Base-by-base conservation (phyloP, 2,113 vertebrate genomes). In the Ciconia boyciana region DNA sequence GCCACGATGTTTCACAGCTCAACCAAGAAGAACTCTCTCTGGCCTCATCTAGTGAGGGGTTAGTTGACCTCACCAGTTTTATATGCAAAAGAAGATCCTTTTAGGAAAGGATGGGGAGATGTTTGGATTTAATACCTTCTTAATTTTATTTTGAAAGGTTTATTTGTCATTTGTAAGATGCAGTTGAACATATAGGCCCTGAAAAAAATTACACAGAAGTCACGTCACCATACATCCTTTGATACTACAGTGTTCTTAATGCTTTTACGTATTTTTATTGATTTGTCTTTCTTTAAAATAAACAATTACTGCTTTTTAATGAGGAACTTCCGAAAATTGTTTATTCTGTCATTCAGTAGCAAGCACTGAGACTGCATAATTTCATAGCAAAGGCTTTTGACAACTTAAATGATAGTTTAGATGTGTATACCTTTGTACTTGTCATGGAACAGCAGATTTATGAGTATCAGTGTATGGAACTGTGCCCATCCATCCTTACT, bases 321-420 rank as follows among this genome's bases (percentile, higher is more conserved):
- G 39, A 96, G 78, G 32, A 91, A 81, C 13, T 93, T 96, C 19
- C 29, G 18, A 83, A 65, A 94, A 36, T 36, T 66, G 14, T 79
- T 93, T 64, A 43, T 77, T 93, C 66, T 70, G 66, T 65, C 12
- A 72, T 8, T 95, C 57, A 68, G 34, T 9, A 82, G 28, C 57
- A 44, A 72, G 71, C 74, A 55, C 75, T 61, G 75, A 91, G 32
- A 60, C 65, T 52, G 11, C 43, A 9, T 29, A 41, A 91, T 69
- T 94, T 90, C 36, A 82, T 20, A n/a, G 62, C 8, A 32, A 49
- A 82, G 18, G 14, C 48, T 94, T 97, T 57, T 82, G 66, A 90
- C 65, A 96, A 94, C 72, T 75, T 71, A 87, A 96, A 70, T 88
- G n/a, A 54, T 66, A 92, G 58, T 86, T 94, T 77, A 83, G 46